Conservation (phyloP, 2,113 vertebrate species). For the Phaethon lepturus region DNA sequence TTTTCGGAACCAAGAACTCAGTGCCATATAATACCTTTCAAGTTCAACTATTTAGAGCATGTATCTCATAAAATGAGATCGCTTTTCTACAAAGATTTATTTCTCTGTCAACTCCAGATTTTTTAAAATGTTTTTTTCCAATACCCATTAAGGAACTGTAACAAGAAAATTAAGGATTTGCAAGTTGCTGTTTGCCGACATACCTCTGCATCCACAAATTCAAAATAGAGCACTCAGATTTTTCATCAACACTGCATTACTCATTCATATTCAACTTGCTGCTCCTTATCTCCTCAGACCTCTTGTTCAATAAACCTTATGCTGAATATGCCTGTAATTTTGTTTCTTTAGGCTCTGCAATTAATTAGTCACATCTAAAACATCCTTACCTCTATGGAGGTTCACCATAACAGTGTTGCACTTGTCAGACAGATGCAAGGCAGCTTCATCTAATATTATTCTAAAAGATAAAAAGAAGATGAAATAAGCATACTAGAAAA, state of each 20-base stretch:
- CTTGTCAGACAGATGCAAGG: slow-evolving; percentile 94
- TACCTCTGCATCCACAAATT: background rate
- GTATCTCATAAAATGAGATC: background rate
- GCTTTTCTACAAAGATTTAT: background rate
- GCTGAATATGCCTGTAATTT: background rate
- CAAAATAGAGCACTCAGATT: background rate
- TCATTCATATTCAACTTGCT: background rate
- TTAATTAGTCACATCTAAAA: background rate
- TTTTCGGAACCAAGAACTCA: background rate
- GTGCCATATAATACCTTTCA: background rate
- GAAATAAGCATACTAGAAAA: background rate
- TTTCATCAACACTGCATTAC: background rate
- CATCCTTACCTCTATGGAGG: slow-evolving; percentile 85
- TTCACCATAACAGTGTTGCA: slow-evolving; percentile 89
- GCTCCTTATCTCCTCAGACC: background rate
- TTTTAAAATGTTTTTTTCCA: background rate
- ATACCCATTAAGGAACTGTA: background rate
- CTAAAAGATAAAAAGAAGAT: slow-evolving; percentile 67
- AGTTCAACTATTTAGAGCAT: background rate
- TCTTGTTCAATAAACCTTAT: background rate
- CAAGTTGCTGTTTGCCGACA: background rate
- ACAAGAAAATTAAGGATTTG: background rate
- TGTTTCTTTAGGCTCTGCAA: background rate
- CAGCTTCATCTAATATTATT: slow-evolving; percentile 96
- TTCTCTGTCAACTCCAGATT: background rate